These are phyloP conservation scores for Lutjanus erythropterus DNA, from an alignment of 2,113 vertebrate species.

Conservation along the genomic window DNA sequence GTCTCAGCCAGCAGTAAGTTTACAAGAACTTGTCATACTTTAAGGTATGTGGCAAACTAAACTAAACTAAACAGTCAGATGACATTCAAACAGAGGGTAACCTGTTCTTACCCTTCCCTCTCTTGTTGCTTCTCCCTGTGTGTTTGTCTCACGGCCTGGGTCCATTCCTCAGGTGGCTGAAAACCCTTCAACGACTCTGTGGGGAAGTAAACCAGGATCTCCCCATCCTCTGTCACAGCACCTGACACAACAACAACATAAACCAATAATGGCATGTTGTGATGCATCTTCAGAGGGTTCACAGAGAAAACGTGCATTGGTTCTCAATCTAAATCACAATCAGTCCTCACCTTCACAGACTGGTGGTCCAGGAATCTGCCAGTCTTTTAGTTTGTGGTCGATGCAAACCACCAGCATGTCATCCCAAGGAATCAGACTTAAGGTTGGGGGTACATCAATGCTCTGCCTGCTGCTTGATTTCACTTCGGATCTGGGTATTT, in stretches of 20 bases:
- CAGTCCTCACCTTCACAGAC: constrained; percentile 82
- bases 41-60: too few species aligned
- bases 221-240: constrained; percentile 89
- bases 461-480: constrained; percentile 48
- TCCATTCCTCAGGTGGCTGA: constrained; percentile 87
- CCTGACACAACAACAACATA: constrained; percentile 75
- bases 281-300: not conserved
- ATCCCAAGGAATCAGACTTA: constrained; percentile 90
- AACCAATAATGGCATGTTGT: not conserved
- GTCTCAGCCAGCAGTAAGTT: too few species aligned
- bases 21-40: too few species aligned
- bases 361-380: constrained; percentile 84
- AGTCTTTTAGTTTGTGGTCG: constrained; percentile 94
- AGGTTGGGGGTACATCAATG: constrained; percentile 73
- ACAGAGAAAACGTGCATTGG: not conserved
- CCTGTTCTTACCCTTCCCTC: constrained; percentile 70
- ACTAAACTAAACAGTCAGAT: too few species aligned
- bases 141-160: constrained; percentile 84
- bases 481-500: not conserved
- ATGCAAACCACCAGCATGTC: constrained; percentile 89
- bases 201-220: constrained; percentile 91
- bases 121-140: constrained; percentile 82
- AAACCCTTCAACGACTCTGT: constrained; percentile 87
- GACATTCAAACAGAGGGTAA: too few species aligned
- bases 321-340: not conserved